phyloP scores from a whole-genome alignment of 2,888 invertebrate genomes.

The Cataglyphis altisquamis region DNA sequence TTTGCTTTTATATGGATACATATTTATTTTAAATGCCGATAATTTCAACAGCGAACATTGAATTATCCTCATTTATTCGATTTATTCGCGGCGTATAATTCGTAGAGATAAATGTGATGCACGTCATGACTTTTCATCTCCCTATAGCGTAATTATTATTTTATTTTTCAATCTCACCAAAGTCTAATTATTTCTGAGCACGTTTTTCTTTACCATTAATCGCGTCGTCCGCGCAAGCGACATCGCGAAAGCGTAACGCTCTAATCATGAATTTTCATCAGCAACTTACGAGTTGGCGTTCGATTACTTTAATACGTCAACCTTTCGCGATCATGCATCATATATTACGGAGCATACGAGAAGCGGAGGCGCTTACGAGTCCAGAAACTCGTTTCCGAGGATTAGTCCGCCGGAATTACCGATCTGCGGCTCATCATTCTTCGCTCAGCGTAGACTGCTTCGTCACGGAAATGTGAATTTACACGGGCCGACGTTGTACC shows the following conservation, averaged over 20 bases:
- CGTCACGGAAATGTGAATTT: slow-evolving; percentile 68
- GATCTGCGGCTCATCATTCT: slow-evolving; percentile 60
- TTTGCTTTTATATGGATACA: background rate
- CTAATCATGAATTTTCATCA: slow-evolving; percentile 51
- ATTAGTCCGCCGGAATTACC: slow-evolving; percentile 67
- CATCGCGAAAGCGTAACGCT: background rate
- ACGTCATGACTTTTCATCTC: slow-evolving; percentile 24
- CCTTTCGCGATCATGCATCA: slow-evolving; percentile 46
- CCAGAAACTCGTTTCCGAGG: slow-evolving; percentile 64
- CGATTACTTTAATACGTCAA: slow-evolving; percentile 54
- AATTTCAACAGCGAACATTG: background rate
- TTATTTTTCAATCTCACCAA: slow-evolving; percentile 10
- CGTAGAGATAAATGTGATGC: background rate
- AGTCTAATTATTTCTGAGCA: slow-evolving; percentile 23
- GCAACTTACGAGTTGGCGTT: slow-evolving; percentile 7
- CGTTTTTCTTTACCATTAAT: slow-evolving; percentile 1
- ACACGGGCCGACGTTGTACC: slow-evolving; percentile 43
- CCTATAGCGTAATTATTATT: background rate
- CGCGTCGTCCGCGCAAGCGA: background rate
- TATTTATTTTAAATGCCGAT: background rate
- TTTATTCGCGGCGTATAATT: background rate
- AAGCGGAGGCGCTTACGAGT: slow-evolving; percentile 32
- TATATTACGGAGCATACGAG: slow-evolving; percentile 42
- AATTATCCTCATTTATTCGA: background rate
- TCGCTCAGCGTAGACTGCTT: slow-evolving; percentile 44